phyloP scores from a whole-genome alignment of 2,888 invertebrate species.

The Hyalella azteca region DNA sequence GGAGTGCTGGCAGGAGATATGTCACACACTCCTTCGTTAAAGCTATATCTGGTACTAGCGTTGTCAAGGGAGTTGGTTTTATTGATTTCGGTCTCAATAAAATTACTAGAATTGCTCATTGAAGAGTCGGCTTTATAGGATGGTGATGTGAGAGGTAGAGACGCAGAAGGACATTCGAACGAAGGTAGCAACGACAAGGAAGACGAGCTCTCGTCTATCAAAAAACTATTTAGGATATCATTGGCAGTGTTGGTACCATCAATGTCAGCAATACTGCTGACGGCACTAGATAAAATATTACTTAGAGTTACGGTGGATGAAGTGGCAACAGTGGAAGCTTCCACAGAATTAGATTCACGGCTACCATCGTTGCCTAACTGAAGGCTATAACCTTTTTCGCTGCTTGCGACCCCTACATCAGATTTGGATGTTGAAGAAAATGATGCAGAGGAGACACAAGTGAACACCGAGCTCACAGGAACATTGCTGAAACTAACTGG shows the following conservation, averaged over 20 bases:
- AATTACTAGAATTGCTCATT: not conserved
- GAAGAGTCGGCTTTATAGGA: conserved; percentile 9
- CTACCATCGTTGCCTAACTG: not conserved
- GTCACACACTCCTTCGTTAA: conserved; percentile 1
- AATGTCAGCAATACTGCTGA: conserved; percentile 31
- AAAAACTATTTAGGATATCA: conserved; percentile 35
- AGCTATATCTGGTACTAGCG: not conserved
- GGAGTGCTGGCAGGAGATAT: conserved; percentile 33
- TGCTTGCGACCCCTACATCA: not conserved
- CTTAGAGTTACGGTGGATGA: not conserved
- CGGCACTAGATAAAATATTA: conserved; percentile 32
- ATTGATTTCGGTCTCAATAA: not conserved
- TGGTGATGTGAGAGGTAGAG: conserved; percentile 10
- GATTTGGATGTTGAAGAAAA: not conserved
- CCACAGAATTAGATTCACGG: not conserved
- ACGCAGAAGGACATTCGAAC: conserved; percentile 7
- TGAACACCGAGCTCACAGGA: conserved; percentile 40
- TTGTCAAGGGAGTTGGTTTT: not conserved
- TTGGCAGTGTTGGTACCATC: conserved; percentile 33
- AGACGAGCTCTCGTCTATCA: conserved; percentile 20
- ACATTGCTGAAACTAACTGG: not conserved
- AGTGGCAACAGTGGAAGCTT: not conserved
- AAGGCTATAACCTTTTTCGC: conserved; percentile 33
- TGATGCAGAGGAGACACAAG: conserved; percentile 16
- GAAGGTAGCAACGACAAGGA: conserved; percentile 17